Conservation (phyloP, 2,888 invertebrate genomes). For the Aporophyla nigra region DNA sequence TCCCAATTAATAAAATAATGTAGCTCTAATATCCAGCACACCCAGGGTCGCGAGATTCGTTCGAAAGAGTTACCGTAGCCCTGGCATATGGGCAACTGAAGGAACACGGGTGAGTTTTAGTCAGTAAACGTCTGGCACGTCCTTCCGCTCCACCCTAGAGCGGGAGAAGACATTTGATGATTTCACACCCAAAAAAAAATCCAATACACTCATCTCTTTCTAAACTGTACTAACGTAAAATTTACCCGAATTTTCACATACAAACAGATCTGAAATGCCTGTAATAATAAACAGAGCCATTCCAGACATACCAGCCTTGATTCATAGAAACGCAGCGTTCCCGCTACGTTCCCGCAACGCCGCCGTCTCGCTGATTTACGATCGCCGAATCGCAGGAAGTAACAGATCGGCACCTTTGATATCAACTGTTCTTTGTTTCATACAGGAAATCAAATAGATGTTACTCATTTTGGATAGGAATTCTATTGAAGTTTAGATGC, state of each 20-base stretch:
- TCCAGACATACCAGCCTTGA: constrained; percentile 17
- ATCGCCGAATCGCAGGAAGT: constrained; percentile 54
- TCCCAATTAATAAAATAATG: neutral
- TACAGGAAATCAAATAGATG: constrained; percentile 44
- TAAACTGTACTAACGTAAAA: neutral
- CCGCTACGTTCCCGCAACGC: constrained; percentile 19
- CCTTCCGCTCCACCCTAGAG: too few relatives aligned
- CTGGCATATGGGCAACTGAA: too few relatives aligned
- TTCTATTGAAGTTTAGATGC: constrained; percentile 28
- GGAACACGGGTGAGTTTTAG: too few relatives aligned
- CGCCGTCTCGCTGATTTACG: constrained; percentile 54
- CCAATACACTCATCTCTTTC: neutral
- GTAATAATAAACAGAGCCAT: constrained; percentile 51
- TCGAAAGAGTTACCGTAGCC: too few relatives aligned
- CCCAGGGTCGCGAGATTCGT: too few relatives aligned
- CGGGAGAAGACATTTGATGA: too few relatives aligned
- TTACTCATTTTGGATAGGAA: constrained; percentile 35
- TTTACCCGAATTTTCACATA: constrained; percentile 17
- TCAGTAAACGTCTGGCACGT: too few relatives aligned
- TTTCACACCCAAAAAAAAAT: too few relatives aligned
- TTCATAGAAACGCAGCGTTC: constrained; percentile 53
- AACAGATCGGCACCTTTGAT: constrained; percentile 60
- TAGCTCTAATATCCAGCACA: neutral
- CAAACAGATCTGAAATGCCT: neutral
- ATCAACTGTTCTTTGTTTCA: constrained; percentile 57